Base-by-base conservation (phyloP, 1,140 invertebrate genomes). In the Brachionus plicatilis region DNA sequence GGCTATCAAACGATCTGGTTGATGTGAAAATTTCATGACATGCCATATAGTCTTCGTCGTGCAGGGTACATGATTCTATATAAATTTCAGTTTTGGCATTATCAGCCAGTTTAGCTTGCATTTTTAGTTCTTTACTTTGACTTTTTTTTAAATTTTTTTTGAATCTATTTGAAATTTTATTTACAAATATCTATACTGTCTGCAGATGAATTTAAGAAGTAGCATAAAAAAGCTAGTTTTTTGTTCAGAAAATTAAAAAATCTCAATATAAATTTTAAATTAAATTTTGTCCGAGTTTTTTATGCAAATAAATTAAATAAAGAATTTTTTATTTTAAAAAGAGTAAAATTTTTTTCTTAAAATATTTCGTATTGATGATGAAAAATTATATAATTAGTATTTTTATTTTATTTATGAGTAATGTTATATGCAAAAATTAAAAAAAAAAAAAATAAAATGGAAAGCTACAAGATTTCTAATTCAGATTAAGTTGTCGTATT, bases 61-160 rank as follows among this genome's bases (percentile, higher is more conserved):
- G 79, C 33, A 82, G 11, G 12, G 79, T 82, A 14, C 79, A 47
- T 24, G 79, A 82, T 47, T 82, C 79, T 9, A 76, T 76, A 24
- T 76, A 76, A 50, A 50, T 76, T 27, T 76, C 72, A 50, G 17
- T 76, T 50, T 50, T 76, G 27, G 8, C 27, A 50, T 72, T 20
- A 17, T 41, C 9, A 8, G n/a, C 33, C 11, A 72, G 17, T 11
- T 72, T n/a, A 9, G 29, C 0, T 72, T 72, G 33, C 66, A 68
- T 72, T 72, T 43, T 72, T 43, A 72, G 20, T 43, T 72, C 33
- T 68, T 37, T 29, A 5, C 12, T 68, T 41, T 68, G 11, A 14
- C 12, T 68, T 41, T 12, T 0, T 41, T 27, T 68, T 33, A 1
- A 68, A 41, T n/a, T 37, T 68, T 68, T 68, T 3, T 5, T 41